Base-by-base conservation (phyloP, 2,888 invertebrate genomes). In the Folsomia candida region DNA sequence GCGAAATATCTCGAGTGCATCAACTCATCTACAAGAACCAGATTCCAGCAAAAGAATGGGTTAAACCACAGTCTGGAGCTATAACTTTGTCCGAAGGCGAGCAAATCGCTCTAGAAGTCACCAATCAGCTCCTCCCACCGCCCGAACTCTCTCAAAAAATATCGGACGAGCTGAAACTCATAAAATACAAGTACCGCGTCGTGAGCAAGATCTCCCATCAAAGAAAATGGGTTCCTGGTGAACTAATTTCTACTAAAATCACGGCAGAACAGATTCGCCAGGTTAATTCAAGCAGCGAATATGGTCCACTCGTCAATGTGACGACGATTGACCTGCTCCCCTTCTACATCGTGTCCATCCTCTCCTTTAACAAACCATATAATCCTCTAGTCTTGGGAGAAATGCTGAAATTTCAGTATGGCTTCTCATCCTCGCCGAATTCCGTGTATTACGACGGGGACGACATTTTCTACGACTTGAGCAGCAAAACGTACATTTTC, bases 211-310 rank as follows among this genome's bases (percentile, higher is more conserved):
- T 75, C 9, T 47, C 59, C 20, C 75, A 75, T 29, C 28, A 67
- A 26, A 62, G 67, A 37, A 70, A 67, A 28, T 75, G 75, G 75
- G 68, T 73, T n/a, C 72, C 75, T 1, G 75, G 75, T 9, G 66
- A 75, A 68, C 58, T 75, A 4, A 67, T 75, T 27, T 67, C 75
- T 1, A 72, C 75, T 51, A 51, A 54, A 63, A 75, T 75, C 6
- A 64, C 26, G 18, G 20, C 58, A 25, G 75, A 75, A n/a, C 70
- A 72, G 47, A 63, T 75, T 2, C 18, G 67, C 1, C 24, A 57
- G 11, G 47, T 72, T 9, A 75, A 75, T 54, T 29, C 37, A 25
- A 72, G 72, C 26, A 59, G 24, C 2, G 18, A 22, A 6, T 75
- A 54, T 25, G 75, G 75, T 22, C 72, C 75, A 14, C 28, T 72